Conservation (phyloP, 2,797 vertebrate genomes). For the Myotis myotis region DNA sequence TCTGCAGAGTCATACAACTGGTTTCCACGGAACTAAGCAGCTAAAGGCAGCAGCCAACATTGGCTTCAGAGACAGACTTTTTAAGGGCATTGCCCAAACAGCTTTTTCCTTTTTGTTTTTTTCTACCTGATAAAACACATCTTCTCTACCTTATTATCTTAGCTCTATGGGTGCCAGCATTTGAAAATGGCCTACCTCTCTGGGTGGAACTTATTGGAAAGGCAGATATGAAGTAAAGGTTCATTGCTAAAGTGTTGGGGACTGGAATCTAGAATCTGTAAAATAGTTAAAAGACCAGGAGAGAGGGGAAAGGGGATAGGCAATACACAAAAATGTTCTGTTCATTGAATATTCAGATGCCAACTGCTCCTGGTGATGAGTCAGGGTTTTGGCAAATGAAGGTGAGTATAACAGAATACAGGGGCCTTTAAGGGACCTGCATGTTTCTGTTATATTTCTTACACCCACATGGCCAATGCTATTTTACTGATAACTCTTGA, state of each 20-base stretch:
- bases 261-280: neutral
- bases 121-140: conserved; percentile 42
- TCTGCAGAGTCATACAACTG: conserved; percentile 34
- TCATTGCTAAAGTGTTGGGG: neutral
- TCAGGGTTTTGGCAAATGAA: conserved; percentile 34
- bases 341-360: conserved; percentile 59
- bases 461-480: neutral
- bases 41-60: conserved; percentile 45
- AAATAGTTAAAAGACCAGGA: neutral
- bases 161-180: neutral
- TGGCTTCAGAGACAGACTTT: conserved; percentile 58
- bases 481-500: conserved; percentile 41
- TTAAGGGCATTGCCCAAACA: conserved; percentile 48
- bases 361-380: conserved; percentile 7
- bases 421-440: neutral
- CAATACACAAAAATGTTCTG: conserved; percentile 8
- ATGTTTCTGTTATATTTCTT: conserved; percentile 39
- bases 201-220: conserved; percentile 21
- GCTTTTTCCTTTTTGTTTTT: neutral
- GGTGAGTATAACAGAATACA: conserved; percentile 17
- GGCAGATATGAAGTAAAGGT: neutral
- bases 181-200: conserved; percentile 41
- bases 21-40: conserved; percentile 41
- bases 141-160: conserved; percentile 39
- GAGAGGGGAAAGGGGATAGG: neutral